Base-by-base conservation (phyloP, 2,888 invertebrate genomes). In the Ormyrus rosae region DNA sequence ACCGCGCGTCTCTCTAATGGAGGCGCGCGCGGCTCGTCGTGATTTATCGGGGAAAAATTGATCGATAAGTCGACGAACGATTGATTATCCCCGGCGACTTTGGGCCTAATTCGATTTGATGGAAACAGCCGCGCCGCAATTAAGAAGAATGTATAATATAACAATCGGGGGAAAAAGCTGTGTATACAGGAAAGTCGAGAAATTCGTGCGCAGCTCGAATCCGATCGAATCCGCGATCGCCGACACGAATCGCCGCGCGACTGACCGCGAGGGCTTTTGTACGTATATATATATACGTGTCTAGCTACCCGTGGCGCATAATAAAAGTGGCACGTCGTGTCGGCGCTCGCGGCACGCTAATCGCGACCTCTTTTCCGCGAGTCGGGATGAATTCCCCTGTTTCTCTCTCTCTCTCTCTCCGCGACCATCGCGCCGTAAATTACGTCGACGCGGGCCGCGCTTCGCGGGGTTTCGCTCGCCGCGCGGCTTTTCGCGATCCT, bases 291-390 rank as follows among this genome's bases (percentile, higher is more conserved):
- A 46, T 34, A 58, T 13, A n/a, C 11, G 19, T 19, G 19, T 19
- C 19, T 19, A 56, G 68, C 46, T 2, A n/a, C 7, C 13, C 50
- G 7, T 34, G 56, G n/a, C 46, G 46, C 63, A 9, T 56, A 55
- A 55, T 84, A 84, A 80, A 86, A 86, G 86, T 85, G 81, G 85
- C 82, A 84, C 84, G 84, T 82, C 81, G 79, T 80, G 85, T 85
- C 85, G 84, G 82, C 85, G 83, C 34, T 34, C 81, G 83, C 84
- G 81, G 83, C 85, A 87, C 85, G 86, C 85, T 87, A 87, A 88
- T 87, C 86, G 85, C 84, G 87, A 86, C 87, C 88, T 84, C 86
- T 83, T 89, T 87, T 83, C 81, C 81, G 81, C 83, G 34, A 34
- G 34, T 34, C 85, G 82, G 85, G 82, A 83, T n/a, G 34, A 5